Evolutionary conservation across 2,888 invertebrate species (phyloP), one percentile per base, ranked within the genome.

Genomic region (Sphinx pinastri): DNA sequence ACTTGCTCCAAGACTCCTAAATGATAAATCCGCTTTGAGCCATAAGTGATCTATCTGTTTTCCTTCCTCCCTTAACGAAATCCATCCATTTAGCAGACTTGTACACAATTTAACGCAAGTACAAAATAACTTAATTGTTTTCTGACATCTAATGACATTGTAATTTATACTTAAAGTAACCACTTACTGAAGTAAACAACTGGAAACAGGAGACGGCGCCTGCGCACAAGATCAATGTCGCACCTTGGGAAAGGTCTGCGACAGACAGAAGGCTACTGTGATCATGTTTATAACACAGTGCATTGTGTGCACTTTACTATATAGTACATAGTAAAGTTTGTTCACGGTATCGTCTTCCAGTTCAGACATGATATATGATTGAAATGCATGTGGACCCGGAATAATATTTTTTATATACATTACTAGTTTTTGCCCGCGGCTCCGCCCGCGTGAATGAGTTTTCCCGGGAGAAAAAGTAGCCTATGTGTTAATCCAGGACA

Each of bases 171-270:
- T 49, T 19, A 13, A 47, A 16, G 47, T 5, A 63, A n/a, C 16
- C 49, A 25, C 19, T 19, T 19, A 49, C 12, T 19, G 63, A 13
- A 63, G 63, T 49, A 63, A 47, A 60, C 47, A 63, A 63, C 19
- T 49, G 49, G 63, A 49, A 63, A 63, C 49, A 63, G 63, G 63
- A 63, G 63, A 63, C 63, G 63, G 63, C 19, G 60, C 47, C 47
- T 16, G 49, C 16, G 47, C 49, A 16, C 55, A 63, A 63, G 63
- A 63, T 63, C 63, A 63, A 63, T 63, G 63, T 13, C 47, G 49
- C 47, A 63, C 63, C 63, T 63, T 19, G 63, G 19, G 63, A 63
- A 63, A 63, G 63, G 63, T 49, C 63, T 49, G 57, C 57, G 19
- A 13, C 63, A 47, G 47, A 54, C 47, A 19, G 63, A 63, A 63